A percentile compares a stretch with the other conserved stretches of the same genome.
Evolutionary conservation across 2,888 invertebrate genomes (phyloP).

Genomic region (Oligia fasciuncula): DNA sequence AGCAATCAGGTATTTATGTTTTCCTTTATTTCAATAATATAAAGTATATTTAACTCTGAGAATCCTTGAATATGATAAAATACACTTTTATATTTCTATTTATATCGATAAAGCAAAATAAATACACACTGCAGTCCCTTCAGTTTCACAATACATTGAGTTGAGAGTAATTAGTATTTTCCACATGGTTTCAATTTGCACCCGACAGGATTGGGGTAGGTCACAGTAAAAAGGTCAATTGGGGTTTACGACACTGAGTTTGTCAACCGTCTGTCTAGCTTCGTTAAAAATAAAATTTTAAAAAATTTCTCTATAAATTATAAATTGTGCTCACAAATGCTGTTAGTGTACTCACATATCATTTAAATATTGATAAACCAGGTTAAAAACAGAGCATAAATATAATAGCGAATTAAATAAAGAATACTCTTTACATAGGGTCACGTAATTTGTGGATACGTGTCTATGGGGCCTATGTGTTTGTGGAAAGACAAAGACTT

Average conservation of each 20-base stretch:
- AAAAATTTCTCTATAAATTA: constrained; percentile 5
- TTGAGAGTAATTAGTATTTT: constrained; percentile 22
- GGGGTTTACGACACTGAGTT: constrained; percentile 48
- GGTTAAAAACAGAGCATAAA: not conserved
- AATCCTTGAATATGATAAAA: too few species aligned
- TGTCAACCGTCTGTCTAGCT: constrained; percentile 51
- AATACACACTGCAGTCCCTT: not conserved
- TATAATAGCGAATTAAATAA: not conserved
- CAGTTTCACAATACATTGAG: not conserved
- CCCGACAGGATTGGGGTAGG: constrained; percentile 28
- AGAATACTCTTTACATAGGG: not conserved
- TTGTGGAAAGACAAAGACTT: not conserved
- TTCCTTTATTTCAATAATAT: not conserved
- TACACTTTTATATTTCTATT: too few species aligned
- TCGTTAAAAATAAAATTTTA: constrained; percentile 13
- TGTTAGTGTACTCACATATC: not conserved
- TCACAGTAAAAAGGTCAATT: constrained; percentile 35
- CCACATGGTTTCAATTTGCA: constrained; percentile 22
- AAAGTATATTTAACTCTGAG: not conserved
- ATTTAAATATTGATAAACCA: constrained; percentile 17
- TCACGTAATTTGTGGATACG: not conserved
- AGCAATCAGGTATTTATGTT: not conserved
- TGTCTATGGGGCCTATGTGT: too few species aligned
- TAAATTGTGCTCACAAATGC: constrained; percentile 6
- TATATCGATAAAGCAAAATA: not conserved